A percentile compares a stretch with the other conserved stretches of the same genome.
Conservation (phyloP, 2,888 invertebrate genomes). For the Poecilobothrus nobilitatus region DNA sequence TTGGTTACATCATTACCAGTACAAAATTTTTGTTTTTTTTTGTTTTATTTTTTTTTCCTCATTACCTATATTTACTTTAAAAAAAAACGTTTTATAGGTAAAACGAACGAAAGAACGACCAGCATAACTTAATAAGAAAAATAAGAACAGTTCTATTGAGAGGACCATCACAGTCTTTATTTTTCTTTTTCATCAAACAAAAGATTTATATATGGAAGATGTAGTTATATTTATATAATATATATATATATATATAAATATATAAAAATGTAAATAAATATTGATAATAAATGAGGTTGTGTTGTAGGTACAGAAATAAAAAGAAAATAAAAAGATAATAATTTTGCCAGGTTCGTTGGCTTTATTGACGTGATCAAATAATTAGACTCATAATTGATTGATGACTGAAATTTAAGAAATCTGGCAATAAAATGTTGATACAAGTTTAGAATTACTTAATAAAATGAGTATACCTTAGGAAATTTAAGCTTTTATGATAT, state of each 20-base stretch:
- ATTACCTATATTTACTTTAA: neutral
- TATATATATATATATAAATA: too few relatives aligned
- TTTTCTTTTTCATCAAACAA: too few relatives aligned
- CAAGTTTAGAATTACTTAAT: too few relatives aligned
- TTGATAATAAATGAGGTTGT: neutral
- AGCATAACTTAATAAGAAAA: neutral
- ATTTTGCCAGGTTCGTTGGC: neutral
- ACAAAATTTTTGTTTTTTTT: neutral
- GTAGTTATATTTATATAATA: too few relatives aligned
- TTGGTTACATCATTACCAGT: neutral
- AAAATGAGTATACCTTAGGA: too few relatives aligned
- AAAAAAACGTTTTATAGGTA: neutral
- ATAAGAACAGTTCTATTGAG: neutral
- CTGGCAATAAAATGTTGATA: too few relatives aligned
- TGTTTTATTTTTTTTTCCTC: too few relatives aligned
- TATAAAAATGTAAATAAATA: neutral
- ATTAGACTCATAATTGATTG: too few relatives aligned
- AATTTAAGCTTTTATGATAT: too few relatives aligned
- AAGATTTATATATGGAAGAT: too few relatives aligned
- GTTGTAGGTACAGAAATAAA: neutral
- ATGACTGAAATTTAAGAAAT: too few relatives aligned
- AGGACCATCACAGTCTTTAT: neutral
- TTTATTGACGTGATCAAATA: neutral
- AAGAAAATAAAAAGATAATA: neutral
- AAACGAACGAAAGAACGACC: conserved; percentile 1